phyloP scores from a whole-genome alignment of 92 coral and sea anemone species.

The Chrysogorgia sp. region DNA sequence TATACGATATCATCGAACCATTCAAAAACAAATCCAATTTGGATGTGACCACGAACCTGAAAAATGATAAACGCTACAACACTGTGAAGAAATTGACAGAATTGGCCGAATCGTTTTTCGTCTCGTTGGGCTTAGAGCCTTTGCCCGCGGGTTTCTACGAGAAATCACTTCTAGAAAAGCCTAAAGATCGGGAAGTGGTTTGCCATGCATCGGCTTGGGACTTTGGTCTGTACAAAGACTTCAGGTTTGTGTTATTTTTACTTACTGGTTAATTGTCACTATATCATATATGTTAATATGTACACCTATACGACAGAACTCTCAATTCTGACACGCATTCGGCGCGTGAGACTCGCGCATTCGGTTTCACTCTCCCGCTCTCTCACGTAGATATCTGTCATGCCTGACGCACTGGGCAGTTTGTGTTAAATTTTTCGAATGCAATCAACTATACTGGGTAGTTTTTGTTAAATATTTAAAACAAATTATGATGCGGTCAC shows the following conservation, averaged over 20 bases:
- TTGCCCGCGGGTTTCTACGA: slow-evolving; percentile 65
- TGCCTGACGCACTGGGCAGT: no score
- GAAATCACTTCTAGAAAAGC: slow-evolving; percentile 76
- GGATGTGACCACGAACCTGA: slow-evolving; percentile 70
- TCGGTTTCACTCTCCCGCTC: no score
- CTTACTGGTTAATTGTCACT: no score
- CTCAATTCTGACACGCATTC: no score
- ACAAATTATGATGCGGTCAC: no score
- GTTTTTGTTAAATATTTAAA: no score
- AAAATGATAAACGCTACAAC: slow-evolving; percentile 45
- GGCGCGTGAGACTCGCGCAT: no score
- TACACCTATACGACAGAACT: no score
- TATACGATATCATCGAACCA: slow-evolving; percentile 78
- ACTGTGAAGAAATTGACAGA: slow-evolving; percentile 61
- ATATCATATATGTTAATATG: no score
- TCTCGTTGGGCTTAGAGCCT: slow-evolving; percentile 66
- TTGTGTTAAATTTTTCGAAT: no score
- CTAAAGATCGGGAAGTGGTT: slow-evolving; percentile 70
- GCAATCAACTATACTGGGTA: no score
- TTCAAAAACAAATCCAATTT: slow-evolving; percentile 67
- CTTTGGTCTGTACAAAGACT: slow-evolving; percentile 65
- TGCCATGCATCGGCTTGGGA: slow-evolving; percentile 92
- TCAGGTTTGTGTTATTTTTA: slow-evolving; percentile 62
- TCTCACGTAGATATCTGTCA: no score
- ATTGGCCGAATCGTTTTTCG: slow-evolving; percentile 74